These are phyloP conservation scores for Rhizomys pruinosus DNA, from an alignment of 2,113 vertebrate species.

Conservation along the genomic window DNA sequence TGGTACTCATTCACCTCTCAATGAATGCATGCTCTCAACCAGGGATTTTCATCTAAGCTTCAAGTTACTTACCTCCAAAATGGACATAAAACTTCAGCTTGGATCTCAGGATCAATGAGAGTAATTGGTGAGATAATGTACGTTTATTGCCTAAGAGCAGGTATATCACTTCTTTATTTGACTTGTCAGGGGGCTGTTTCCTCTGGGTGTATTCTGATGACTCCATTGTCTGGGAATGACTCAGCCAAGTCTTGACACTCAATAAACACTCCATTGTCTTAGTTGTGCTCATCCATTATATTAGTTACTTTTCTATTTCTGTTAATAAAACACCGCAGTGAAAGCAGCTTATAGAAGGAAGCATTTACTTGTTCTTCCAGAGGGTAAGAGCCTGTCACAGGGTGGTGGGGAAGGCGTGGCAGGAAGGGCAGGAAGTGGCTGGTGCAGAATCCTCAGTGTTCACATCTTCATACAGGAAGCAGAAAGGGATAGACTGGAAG, in stretches of 20 bases:
- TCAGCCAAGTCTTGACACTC: background rate
- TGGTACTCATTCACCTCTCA: background rate
- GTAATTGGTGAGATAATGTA: background rate
- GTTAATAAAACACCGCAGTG: no score
- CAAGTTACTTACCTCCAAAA: background rate
- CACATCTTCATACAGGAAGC: no score
- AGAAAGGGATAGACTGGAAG: no score
- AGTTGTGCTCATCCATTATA: background rate
- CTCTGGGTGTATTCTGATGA: background rate
- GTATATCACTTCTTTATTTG: background rate
- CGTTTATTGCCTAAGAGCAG: background rate
- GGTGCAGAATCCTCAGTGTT: no score
- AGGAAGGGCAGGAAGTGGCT: no score
- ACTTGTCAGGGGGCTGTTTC: background rate
- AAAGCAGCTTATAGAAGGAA: no score
- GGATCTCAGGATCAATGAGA: background rate
- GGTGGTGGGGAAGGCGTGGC: no score
- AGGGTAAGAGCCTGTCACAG: no score
- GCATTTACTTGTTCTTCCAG: no score
- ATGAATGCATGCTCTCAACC: background rate
- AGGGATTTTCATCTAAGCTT: background rate
- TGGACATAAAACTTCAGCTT: background rate
- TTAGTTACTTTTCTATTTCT: no score
- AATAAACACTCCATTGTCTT: background rate
- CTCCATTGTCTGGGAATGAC: background rate